Evolutionary conservation across 2,888 invertebrate genomes (phyloP), one percentile per base, ranked within the genome.

Genomic region (Tortricodes alternella): DNA sequence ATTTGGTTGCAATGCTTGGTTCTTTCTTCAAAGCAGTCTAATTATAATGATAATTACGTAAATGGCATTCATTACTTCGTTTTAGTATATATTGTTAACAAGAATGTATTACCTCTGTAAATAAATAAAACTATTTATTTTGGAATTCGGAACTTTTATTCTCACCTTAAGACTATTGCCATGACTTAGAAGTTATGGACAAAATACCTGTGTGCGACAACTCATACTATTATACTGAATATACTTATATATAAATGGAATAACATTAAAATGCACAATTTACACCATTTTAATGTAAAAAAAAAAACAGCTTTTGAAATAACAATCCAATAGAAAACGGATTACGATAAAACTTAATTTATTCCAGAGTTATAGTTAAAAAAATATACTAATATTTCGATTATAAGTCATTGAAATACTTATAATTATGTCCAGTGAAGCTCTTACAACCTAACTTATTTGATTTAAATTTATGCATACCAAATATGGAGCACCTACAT

Each of bases 381-480:
- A 19, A 29, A 37, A n/a, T n/a, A 13, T 11, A 29, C 49, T 41
- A 34, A 37, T 29, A 37, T 38, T 29, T 44, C n/a, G 35, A 56
- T 50, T 49, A 48, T 19, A 53, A 51, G 48, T 61, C 49, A 64
- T 48, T 34, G 61, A 50, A 64, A 56, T 61, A 56, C 58, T 43
- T 48, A 62, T 62, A 66, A 53, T 53, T 64, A 59, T 65, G 68
- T 77, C 71, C 70, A 70, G 68, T 71, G 73, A 52, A 67, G 69
- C 66, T 56, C 77, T 77, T 78, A 78, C 43, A 60, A 62, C 62
- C 72, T 76, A 80, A 66, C 73, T 75, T 78, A 75, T 9, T 23
- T n/a, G n/a, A n/a, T n/a, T 18, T 29, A 52, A 37, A 24, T 66
- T 74, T 74, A 74, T 58, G 19, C n/a, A n/a, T 43, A 23, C n/a